A percentile compares a stretch with the other conserved stretches of the same genome.
Evolutionary conservation across 2,888 invertebrate genomes (phyloP).

Genomic region (Acrobasis suavella): DNA sequence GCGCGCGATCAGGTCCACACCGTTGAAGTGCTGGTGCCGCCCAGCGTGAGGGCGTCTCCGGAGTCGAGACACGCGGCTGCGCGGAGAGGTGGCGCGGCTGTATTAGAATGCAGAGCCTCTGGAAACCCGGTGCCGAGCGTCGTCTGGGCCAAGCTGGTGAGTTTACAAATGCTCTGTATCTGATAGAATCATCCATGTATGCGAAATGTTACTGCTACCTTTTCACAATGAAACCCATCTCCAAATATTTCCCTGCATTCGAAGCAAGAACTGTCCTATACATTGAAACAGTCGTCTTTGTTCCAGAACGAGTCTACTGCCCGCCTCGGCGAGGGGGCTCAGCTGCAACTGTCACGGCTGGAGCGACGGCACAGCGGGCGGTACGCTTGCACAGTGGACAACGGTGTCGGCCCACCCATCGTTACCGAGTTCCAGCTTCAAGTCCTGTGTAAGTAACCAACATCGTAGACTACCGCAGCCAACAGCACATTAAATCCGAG

Average conservation of each 20-base stretch:
- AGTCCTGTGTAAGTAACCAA: constrained; percentile 84
- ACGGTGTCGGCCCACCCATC: constrained; percentile 85
- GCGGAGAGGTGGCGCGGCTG: constrained; percentile 85
- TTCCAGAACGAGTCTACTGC: constrained; percentile 65
- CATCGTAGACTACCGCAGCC: too few relatives aligned
- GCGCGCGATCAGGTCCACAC: constrained; percentile 87
- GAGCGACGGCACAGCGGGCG: constrained; percentile 85
- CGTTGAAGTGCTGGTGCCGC: constrained; percentile 87
- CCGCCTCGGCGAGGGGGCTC: constrained; percentile 83
- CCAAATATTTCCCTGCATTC: constrained; percentile 24
- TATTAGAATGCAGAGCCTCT: constrained; percentile 86
- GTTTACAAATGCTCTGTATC: constrained; percentile 24
- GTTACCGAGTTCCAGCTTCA: constrained; percentile 86
- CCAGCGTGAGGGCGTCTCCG: constrained; percentile 85
- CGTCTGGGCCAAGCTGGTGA: constrained; percentile 86
- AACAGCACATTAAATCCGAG: too few relatives aligned
- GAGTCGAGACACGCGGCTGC: constrained; percentile 85
- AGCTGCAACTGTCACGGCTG: constrained; percentile 83
- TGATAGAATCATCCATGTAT: too few relatives aligned
- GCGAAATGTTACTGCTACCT: too few relatives aligned
- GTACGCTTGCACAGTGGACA: constrained; percentile 86
- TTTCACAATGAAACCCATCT: background rate
- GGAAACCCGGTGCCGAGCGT: constrained; percentile 88
- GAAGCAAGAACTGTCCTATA: constrained; percentile 9
- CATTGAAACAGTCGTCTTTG: constrained; percentile 25